Percentiles rank a stretch among this genome's conserved stretches.
Evolutionary conservation across 2,113 vertebrate species (phyloP).

Genomic region (Sceloporus tristichus): DNA sequence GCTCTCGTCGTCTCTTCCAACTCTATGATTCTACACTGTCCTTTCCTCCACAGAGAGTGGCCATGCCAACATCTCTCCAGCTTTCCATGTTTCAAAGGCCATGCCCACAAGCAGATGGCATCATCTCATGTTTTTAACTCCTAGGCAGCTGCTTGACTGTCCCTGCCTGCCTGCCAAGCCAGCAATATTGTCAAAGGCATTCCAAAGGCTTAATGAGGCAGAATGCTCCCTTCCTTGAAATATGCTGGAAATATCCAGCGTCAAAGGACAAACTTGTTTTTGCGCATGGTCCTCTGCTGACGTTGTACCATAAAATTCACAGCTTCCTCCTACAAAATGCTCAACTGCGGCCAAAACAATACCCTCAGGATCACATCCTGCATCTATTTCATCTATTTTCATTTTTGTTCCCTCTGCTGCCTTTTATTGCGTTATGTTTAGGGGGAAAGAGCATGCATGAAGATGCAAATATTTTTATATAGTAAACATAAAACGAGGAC

Average conservation of each 20-base stretch:
- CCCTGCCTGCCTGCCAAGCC: not conserved
- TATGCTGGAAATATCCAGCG: not conserved
- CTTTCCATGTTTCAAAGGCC: too few species aligned
- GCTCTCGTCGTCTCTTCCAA: too few species aligned
- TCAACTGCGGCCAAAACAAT: conserved; percentile 28
- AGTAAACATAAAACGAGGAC: too few species aligned
- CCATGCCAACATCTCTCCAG: not conserved
- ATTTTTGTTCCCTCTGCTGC: too few species aligned
- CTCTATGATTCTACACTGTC: too few species aligned
- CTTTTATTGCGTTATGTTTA: not conserved
- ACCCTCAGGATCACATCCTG: not conserved
- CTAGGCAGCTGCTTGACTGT: not conserved
- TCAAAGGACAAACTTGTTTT: conserved; percentile 20
- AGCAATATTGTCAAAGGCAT: conserved; percentile 17
- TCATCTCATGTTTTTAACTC: not conserved
- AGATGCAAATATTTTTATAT: not conserved
- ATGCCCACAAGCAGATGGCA: too few species aligned
- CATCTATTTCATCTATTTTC: not conserved
- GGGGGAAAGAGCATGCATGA: too few species aligned
- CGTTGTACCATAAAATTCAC: conserved; percentile 15
- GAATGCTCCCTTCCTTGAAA: conserved; percentile 33
- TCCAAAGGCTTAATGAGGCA: conserved; percentile 27
- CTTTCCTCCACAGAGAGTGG: not conserved
- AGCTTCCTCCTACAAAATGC: conserved; percentile 3
- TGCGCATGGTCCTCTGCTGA: conserved; percentile 28